These are phyloP conservation scores for Potamilus streckersoni DNA, from an alignment of 1,140 invertebrate genomes.

Conservation along the genomic window DNA sequence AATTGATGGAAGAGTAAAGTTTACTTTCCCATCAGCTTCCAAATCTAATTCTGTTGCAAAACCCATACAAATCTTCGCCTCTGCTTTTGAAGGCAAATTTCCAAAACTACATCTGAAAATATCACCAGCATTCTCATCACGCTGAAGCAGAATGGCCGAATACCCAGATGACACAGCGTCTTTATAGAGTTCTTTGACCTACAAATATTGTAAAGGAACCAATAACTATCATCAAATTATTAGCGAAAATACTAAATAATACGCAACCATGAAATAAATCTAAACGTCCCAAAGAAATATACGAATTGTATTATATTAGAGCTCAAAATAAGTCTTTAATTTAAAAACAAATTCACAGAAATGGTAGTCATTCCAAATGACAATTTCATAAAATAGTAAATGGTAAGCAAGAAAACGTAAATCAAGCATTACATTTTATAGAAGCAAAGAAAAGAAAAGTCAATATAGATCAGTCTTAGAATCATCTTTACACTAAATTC, in stretches of 20 bases:
- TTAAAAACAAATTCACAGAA: background rate
- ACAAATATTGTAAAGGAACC: no score
- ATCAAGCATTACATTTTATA: background rate
- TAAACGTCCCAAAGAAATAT: no score
- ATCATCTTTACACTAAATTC: background rate
- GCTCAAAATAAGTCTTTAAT: no score
- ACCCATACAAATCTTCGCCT: conserved; percentile 29
- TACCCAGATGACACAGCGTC: conserved; percentile 73
- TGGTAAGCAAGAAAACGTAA: background rate
- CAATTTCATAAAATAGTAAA: background rate
- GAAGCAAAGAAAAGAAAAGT: no score
- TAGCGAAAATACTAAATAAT: background rate
- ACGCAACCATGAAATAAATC: background rate
- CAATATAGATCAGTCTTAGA: background rate
- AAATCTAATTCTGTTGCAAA: conserved; percentile 40
- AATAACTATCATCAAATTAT: background rate
- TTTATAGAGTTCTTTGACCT: conserved; percentile 75
- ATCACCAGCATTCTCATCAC: conserved; percentile 37
- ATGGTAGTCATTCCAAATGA: background rate
- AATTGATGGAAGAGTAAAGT: conserved; percentile 45
- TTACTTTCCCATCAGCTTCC: conserved; percentile 36
- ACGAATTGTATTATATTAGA: no score
- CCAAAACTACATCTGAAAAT: conserved; percentile 42
- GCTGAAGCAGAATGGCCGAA: conserved; percentile 68
- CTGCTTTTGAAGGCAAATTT: conserved; percentile 39